Conservation (phyloP, 2,113 vertebrate species). For the Electrona antarctica region DNA sequence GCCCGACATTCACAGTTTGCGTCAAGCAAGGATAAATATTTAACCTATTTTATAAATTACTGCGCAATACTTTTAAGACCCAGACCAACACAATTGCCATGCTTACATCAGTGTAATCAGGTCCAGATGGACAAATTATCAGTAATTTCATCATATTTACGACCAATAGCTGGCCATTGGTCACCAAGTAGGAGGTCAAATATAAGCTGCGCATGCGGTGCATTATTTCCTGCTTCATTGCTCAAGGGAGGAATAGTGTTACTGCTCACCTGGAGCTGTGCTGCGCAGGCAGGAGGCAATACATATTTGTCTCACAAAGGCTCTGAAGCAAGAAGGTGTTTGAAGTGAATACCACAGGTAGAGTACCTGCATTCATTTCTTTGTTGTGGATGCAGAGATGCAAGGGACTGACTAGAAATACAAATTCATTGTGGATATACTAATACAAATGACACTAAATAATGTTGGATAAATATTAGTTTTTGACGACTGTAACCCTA, state of each 20-base stretch:
- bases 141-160: slow-evolving; percentile 67
- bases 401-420: no score
- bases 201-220: slow-evolving; percentile 37
- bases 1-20: neutral
- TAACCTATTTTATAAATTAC: neutral
- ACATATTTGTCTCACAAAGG: neutral
- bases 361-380: neutral
- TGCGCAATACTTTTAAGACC: neutral
- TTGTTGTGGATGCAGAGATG: neutral
- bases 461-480: no score
- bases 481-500: no score
- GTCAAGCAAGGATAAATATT: slow-evolving; percentile 3
- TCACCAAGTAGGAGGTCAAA: slow-evolving; percentile 41
- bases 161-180: slow-evolving; percentile 31
- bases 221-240: slow-evolving; percentile 3
- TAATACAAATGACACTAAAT: no score
- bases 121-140: slow-evolving; percentile 23
- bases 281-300: neutral
- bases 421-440: no score
- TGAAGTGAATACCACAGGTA: slow-evolving; percentile 50
- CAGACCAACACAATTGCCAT: neutral
- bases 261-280: slow-evolving; percentile 6
- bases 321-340: slow-evolving; percentile 17
- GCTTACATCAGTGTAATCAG: neutral
- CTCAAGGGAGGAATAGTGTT: slow-evolving; percentile 6